Conservation (phyloP, 2,888 invertebrate genomes). For the Patella pellucida region DNA sequence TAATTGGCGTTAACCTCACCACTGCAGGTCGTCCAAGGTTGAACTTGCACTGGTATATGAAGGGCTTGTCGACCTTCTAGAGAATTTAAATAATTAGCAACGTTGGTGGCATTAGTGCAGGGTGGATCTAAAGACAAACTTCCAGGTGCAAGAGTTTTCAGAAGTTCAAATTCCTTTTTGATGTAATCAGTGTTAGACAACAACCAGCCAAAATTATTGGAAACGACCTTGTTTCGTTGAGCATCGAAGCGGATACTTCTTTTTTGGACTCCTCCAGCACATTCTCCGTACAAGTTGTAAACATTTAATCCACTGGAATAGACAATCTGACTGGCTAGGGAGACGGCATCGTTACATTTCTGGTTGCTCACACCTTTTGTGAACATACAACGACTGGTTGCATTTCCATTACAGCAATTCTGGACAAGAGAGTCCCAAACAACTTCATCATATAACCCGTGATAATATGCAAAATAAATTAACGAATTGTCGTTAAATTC, state of each 20-base stretch:
- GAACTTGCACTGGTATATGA: conserved; percentile 61
- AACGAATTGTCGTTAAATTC: conserved; percentile 65
- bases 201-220: conserved; percentile 39
- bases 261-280: conserved; percentile 42
- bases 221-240: conserved; percentile 10
- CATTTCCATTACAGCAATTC: conserved; percentile 49
- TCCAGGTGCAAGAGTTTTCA: conserved; percentile 8
- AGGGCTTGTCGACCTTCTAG: conserved; percentile 60
- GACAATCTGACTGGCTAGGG: conserved; percentile 34
- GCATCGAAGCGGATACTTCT: conserved; percentile 21
- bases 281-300: conserved; percentile 70
- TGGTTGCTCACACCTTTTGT: conserved; percentile 21
- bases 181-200: conserved; percentile 22
- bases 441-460: conserved; percentile 54
- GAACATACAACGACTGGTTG: conserved; percentile 41
- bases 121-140: conserved; percentile 53
- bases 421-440: conserved; percentile 32
- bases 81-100: conserved; percentile 75
- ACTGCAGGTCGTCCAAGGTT: conserved; percentile 66
- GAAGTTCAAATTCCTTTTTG: conserved; percentile 26
- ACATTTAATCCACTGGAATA: conserved; percentile 64
- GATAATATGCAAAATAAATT: conserved; percentile 57
- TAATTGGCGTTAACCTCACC: conserved; percentile 29
- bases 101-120: conserved; percentile 56
- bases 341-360: conserved; percentile 21